These are phyloP conservation scores for Hippocampus zosterae DNA, from an alignment of 2,113 vertebrate species.

Conservation along the genomic window DNA sequence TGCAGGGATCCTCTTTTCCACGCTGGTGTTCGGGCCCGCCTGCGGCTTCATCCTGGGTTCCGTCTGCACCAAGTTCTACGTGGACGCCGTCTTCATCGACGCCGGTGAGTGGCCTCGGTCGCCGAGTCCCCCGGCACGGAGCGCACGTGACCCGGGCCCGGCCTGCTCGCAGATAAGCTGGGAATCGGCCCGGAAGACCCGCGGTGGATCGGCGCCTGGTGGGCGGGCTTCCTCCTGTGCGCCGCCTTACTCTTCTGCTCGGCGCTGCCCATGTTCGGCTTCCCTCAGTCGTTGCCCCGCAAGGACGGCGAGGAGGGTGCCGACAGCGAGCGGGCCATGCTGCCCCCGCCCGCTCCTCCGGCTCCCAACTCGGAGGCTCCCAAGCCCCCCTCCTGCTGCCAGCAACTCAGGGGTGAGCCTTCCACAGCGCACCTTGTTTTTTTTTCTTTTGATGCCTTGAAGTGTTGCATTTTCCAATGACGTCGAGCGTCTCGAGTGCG, in stretches of 20 bases:
- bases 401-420: slow-evolving; percentile 88
- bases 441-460: too few relatives aligned
- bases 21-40: slow-evolving; percentile 95
- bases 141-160: not conserved
- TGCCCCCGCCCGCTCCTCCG: slow-evolving; percentile 62
- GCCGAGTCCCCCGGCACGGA: not conserved
- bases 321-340: slow-evolving; percentile 91
- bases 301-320: slow-evolving; percentile 66
- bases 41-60: slow-evolving; percentile 98
- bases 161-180: slow-evolving; percentile 73
- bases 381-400: slow-evolving; percentile 88
- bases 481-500: too few relatives aligned
- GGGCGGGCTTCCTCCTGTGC: slow-evolving; percentile 96
- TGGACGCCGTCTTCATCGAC: slow-evolving; percentile 94
- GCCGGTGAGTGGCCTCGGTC: slow-evolving; percentile 76
- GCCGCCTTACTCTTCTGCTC: slow-evolving; percentile 98
- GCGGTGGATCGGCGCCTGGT: slow-evolving; percentile 98
- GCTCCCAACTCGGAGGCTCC: slow-evolving; percentile 77
- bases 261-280: slow-evolving; percentile 93
- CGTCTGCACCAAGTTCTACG: slow-evolving; percentile 97
- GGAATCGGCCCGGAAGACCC: slow-evolving; percentile 92
- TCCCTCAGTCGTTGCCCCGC: slow-evolving; percentile 85
- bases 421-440: too few relatives aligned
- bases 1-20: slow-evolving; percentile 95
- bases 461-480: too few relatives aligned